These are phyloP conservation scores for Lacerta viridis DNA, from an alignment of 2,797 vertebrate species.

Conservation along the genomic window DNA sequence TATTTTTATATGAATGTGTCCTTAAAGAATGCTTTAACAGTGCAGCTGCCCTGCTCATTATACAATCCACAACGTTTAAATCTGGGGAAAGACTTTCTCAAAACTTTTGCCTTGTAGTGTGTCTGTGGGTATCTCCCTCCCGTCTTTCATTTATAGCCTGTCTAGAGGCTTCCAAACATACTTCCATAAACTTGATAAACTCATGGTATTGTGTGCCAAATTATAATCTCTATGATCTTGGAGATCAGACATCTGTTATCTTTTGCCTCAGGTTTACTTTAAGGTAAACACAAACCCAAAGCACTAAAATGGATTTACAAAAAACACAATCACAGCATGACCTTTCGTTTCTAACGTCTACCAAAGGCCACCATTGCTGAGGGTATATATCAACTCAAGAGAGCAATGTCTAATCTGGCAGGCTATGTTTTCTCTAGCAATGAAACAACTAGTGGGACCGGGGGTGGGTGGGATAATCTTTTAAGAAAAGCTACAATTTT, in stretches of 20 bases:
- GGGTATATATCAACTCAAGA: conserved; percentile 54
- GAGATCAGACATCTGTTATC: conserved; percentile 72
- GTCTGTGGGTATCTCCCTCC: neutral
- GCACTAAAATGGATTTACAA: conserved; percentile 62
- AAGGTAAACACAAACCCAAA: conserved; percentile 75
- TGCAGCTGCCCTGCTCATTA: neutral
- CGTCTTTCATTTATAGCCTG: conserved; percentile 59
- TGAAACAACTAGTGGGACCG: neutral
- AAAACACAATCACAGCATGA: conserved; percentile 73
- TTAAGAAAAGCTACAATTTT: conserved; percentile 13
- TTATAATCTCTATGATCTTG: conserved; percentile 52
- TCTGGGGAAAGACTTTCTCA: conserved; percentile 68
- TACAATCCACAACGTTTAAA: conserved; percentile 66
- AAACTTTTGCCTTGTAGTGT: conserved; percentile 40
- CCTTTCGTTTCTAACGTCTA: conserved; percentile 73
- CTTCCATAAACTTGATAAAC: conserved; percentile 60
- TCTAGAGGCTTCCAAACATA: conserved; percentile 46
- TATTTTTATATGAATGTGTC: neutral
- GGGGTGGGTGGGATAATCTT: neutral
- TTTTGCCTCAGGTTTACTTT: conserved; percentile 74
- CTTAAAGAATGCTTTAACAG: neutral
- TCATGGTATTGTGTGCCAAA: conserved; percentile 57
- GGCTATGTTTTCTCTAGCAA: conserved; percentile 35
- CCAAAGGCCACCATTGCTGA: conserved; percentile 58
- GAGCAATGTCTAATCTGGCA: conserved; percentile 57